Percentiles rank a stretch among this genome's conserved stretches.
phyloP scores from a whole-genome alignment of 53 echinoderm and acorn worm species.

The Patiria pectinifera region DNA sequence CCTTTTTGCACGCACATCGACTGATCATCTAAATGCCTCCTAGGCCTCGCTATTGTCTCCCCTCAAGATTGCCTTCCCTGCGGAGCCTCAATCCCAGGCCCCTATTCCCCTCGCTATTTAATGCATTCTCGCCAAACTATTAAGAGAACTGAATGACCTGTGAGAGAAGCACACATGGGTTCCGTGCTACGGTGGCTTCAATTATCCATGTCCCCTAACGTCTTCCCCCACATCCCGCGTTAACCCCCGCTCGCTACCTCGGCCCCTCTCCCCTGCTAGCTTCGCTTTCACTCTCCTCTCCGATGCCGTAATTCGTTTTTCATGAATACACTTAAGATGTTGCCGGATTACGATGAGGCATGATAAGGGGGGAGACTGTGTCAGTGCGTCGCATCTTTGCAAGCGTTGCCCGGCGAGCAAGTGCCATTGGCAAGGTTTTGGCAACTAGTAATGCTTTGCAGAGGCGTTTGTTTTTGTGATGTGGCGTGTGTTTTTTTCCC shows the following conservation, averaged over 20 bases:
- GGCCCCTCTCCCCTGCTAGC: background rate
- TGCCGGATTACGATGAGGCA: constrained; percentile 43
- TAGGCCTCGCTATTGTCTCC: constrained; percentile 43
- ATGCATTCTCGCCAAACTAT: constrained; percentile 62
- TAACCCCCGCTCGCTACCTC: background rate
- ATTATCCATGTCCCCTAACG: constrained; percentile 46
- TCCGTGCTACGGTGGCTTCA: constrained; percentile 32
- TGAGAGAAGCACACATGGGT: constrained; percentile 31
- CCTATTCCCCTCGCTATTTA: constrained; percentile 61
- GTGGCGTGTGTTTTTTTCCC: background rate
- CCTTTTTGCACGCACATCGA: constrained; percentile 52
- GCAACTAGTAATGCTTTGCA: constrained; percentile 8
- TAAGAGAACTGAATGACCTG: constrained; percentile 56
- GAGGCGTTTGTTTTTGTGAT: background rate
- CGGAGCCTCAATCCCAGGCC: constrained; percentile 25
- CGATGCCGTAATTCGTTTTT: constrained; percentile 59
- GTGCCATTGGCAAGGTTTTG: constrained; percentile 53
- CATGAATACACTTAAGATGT: constrained; percentile 60
- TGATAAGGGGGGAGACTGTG: background rate
- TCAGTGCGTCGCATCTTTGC: background rate
- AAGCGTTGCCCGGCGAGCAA: background rate
- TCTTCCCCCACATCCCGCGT: constrained; percentile 3
- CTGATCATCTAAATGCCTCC: constrained; percentile 54
- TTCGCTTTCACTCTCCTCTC: constrained; percentile 5
- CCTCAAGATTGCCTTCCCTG: constrained; percentile 44